Conservation (phyloP, 2,113 vertebrate genomes). For the Cervus canadensis region DNA sequence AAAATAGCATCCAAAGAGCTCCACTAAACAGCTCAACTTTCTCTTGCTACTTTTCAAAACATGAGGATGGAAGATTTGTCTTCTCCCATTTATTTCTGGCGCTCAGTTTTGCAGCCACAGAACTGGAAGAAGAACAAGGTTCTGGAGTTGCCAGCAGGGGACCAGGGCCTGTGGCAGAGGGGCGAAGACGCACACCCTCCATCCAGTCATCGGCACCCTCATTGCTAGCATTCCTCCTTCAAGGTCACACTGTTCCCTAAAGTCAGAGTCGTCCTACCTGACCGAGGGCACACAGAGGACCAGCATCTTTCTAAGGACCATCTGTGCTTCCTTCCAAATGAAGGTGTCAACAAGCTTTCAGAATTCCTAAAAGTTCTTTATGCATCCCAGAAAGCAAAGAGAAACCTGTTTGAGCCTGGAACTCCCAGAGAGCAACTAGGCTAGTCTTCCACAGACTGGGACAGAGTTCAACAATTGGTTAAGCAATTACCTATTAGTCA, state of each 20-base stretch:
- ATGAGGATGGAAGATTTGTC: background rate
- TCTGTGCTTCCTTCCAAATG: background rate
- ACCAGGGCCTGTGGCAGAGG: background rate
- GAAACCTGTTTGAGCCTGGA: constrained; percentile 44
- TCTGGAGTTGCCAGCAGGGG: background rate
- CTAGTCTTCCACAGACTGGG: background rate
- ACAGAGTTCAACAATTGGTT: background rate
- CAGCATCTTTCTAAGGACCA: background rate
- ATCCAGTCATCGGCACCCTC: background rate
- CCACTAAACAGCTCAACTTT: background rate
- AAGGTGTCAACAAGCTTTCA: constrained; percentile 15
- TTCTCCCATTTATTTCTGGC: background rate
- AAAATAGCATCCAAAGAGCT: background rate
- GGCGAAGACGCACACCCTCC: fast-evolving
- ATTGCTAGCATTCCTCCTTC: background rate
- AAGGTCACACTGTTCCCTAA: background rate
- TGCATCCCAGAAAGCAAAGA: constrained; percentile 34
- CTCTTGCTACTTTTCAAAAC: background rate
- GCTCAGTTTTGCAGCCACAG: background rate
- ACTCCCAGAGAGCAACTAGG: background rate
- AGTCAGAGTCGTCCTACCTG: background rate
- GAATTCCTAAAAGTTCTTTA: background rate
- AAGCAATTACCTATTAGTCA: background rate
- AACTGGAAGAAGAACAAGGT: background rate
- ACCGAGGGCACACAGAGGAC: background rate